A percentile compares a stretch with the other conserved stretches of the same genome.
phyloP scores from a whole-genome alignment of 2,113 vertebrate genomes.

The Paradoxurus hermaphroditus region DNA sequence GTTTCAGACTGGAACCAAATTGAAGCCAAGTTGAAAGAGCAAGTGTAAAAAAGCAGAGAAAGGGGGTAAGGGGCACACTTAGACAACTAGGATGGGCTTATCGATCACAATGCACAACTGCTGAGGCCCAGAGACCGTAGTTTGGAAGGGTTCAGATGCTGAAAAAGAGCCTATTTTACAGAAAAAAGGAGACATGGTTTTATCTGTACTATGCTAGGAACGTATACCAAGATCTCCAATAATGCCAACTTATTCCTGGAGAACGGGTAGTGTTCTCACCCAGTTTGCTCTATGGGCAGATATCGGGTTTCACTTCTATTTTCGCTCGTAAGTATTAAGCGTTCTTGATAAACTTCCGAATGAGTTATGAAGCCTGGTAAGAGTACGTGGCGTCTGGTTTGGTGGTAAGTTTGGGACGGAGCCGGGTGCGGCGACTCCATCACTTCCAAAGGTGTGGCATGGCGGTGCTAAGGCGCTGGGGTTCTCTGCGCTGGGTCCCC shows the following conservation, averaged over 20 bases:
- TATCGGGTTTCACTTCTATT: background rate
- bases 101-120: background rate
- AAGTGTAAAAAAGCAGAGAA: background rate
- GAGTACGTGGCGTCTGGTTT: background rate
- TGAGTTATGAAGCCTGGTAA: background rate
- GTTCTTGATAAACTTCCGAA: background rate
- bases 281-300: background rate
- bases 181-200: background rate
- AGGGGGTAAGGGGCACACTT: background rate
- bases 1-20: background rate
- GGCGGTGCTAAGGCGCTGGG: background rate
- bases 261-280: background rate
- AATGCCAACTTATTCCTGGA: background rate
- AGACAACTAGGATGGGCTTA: background rate
- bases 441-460: background rate
- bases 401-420: background rate
- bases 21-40: background rate
- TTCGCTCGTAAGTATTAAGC: background rate
- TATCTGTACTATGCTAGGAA: background rate
- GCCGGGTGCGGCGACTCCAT: background rate
- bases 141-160: background rate
- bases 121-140: background rate
- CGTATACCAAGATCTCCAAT: background rate
- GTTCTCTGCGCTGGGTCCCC: background rate
- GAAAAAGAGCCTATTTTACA: background rate